Percentiles rank a stretch among this genome's conserved stretches.
Evolutionary conservation across 2,113 vertebrate genomes (phyloP).

Genomic region (Silurus glanis): DNA sequence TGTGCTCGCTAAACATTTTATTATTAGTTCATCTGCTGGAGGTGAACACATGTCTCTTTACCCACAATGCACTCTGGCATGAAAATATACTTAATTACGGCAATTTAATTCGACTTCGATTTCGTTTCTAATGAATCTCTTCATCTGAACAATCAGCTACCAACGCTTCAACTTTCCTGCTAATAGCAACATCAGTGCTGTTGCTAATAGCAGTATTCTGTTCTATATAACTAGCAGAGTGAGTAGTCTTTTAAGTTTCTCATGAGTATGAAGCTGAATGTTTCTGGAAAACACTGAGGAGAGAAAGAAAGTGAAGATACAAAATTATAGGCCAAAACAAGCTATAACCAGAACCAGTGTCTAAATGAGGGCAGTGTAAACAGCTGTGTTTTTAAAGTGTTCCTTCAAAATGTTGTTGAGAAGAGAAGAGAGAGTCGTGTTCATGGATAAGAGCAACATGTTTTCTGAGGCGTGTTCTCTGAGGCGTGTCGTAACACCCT

Average conservation of each 20-base stretch:
- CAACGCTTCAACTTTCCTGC: neutral
- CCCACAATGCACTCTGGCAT: neutral
- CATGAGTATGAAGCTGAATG: neutral
- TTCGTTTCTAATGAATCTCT: neutral
- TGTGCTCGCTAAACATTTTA: neutral
- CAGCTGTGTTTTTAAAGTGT: too few relatives aligned
- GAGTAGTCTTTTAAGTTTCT: too few relatives aligned
- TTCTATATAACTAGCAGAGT: too few relatives aligned
- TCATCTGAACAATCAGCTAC: neutral
- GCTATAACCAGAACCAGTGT: too few relatives aligned
- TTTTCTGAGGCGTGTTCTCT: conserved; percentile 5
- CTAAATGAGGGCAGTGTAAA: too few relatives aligned
- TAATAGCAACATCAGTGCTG: neutral
- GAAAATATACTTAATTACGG: neutral
- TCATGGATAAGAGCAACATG: neutral
- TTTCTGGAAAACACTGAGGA: neutral
- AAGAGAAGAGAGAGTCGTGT: neutral
- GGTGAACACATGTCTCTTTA: neutral
- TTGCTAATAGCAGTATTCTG: too few relatives aligned
- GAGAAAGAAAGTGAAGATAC: too few relatives aligned
- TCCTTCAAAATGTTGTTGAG: too few relatives aligned
- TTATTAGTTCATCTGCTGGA: neutral
- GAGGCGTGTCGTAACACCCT: conserved; percentile 40
- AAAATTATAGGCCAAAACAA: too few relatives aligned
- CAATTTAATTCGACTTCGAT: too few relatives aligned